These are phyloP conservation scores for Brevimyrus niger DNA, from an alignment of 2,113 vertebrate species.

Conservation along the genomic window DNA sequence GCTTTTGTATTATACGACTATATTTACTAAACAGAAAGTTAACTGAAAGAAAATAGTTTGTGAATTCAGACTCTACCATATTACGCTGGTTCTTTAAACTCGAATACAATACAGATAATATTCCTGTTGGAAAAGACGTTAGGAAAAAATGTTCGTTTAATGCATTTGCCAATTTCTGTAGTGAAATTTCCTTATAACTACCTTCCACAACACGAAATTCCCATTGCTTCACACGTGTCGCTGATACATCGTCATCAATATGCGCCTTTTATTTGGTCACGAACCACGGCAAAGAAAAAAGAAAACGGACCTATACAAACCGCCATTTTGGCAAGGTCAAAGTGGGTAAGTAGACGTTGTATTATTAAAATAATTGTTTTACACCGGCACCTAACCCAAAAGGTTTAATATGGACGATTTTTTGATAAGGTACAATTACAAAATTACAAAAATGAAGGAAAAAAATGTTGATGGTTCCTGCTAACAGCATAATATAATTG, in stretches of 20 bases:
- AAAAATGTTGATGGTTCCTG: neutral
- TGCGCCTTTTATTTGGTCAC: neutral
- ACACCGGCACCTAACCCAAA: neutral
- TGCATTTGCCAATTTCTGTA: neutral
- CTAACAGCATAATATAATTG: neutral
- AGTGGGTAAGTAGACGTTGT: neutral
- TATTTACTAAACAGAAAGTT: neutral
- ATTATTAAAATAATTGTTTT: neutral
- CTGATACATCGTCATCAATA: conserved; percentile 5
- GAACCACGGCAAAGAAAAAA: neutral
- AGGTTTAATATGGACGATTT: neutral
- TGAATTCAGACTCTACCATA: neutral
- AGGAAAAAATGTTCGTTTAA: neutral
- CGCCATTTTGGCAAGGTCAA: conserved; percentile 12
- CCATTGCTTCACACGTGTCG: conserved; percentile 7
- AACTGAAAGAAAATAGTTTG: neutral
- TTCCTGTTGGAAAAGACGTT: neutral
- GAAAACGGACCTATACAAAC: neutral
- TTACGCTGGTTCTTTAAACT: neutral
- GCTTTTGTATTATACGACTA: neutral
- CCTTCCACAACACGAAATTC: neutral
- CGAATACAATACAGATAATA: neutral
- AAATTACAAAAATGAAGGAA: neutral
- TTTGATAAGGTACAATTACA: neutral
- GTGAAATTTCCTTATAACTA: neutral